Percentiles rank a stretch among this genome's conserved stretches.
Evolutionary conservation across 1,140 invertebrate species (phyloP).

Genomic region (Meteorus sp.): DNA sequence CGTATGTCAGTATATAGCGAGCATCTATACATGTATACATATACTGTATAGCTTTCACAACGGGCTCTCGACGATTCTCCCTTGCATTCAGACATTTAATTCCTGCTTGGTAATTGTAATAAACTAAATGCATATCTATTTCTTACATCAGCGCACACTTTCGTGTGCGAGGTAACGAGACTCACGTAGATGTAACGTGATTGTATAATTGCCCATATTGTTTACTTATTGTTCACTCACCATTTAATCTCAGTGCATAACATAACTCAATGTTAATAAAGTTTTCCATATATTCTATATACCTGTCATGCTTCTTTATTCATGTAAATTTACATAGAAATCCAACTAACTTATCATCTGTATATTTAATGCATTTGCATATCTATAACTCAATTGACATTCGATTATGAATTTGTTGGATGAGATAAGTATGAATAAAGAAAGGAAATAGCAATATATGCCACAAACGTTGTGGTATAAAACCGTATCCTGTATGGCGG

Average conservation of each 20-base stretch:
- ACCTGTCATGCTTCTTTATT: too few relatives aligned
- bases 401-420: too few relatives aligned
- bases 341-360: background rate
- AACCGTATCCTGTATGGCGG: conserved; percentile 16
- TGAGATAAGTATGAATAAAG: too few relatives aligned
- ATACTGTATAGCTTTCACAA: background rate
- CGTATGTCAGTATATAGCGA: background rate
- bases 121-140: conserved; percentile 20
- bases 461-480: conserved; percentile 14
- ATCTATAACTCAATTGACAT: too few relatives aligned
- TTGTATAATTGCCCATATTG: conserved; percentile 22
- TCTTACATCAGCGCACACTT: conserved; percentile 27
- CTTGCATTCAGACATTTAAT: conserved; percentile 26
- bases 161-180: conserved; percentile 27
- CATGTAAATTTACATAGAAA: too few relatives aligned
- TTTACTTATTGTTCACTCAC: conserved; percentile 8
- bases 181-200: conserved; percentile 22
- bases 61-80: background rate
- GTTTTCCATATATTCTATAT: too few relatives aligned
- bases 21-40: background rate
- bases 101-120: conserved; percentile 24
- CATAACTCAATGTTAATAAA: conserved; percentile 3
- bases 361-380: too few relatives aligned
- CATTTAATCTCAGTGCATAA: background rate
- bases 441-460: background rate